phyloP scores from a whole-genome alignment of 2,797 vertebrate species.

The Xenopus petersii region DNA sequence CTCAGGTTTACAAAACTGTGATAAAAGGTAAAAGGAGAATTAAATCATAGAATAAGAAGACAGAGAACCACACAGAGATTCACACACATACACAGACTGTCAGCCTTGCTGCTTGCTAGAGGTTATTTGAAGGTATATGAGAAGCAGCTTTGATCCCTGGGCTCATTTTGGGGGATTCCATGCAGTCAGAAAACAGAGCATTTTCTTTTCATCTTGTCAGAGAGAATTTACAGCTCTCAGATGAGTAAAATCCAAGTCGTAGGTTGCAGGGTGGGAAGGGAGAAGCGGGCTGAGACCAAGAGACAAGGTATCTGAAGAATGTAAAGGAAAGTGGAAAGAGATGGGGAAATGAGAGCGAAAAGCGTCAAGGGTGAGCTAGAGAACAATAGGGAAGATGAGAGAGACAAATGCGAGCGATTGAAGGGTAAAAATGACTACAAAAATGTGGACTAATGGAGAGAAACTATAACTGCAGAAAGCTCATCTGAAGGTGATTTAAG shows the following conservation, averaged over 20 bases:
- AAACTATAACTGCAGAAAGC: no score
- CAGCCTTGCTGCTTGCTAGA: constrained; percentile 30
- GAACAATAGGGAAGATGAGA: no score
- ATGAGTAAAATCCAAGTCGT: constrained; percentile 68
- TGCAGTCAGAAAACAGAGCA: constrained; percentile 37
- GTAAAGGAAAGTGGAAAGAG: background rate
- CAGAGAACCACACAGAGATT: no score
- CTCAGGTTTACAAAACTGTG: no score
- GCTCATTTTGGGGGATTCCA: constrained; percentile 45
- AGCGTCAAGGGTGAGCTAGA: no score
- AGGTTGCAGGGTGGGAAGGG: constrained; percentile 57
- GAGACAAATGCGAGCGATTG: no score
- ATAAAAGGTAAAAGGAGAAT: no score
- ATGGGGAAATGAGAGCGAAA: background rate
- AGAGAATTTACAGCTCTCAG: constrained; percentile 70
- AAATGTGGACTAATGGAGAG: background rate
- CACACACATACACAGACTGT: constrained; percentile 1
- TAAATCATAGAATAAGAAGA: no score
- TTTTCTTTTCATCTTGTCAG: constrained; percentile 72
- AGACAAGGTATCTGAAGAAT: constrained; percentile 19
- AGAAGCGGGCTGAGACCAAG: constrained; percentile 44
- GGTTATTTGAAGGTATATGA: constrained; percentile 48
- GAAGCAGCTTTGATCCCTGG: constrained; percentile 39
- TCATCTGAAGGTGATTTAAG: no score
- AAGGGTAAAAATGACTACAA: background rate